Percentiles rank a stretch among this genome's conserved stretches.
Conservation (phyloP, 2,113 vertebrate genomes). For the Malurus alboscapulatus region DNA sequence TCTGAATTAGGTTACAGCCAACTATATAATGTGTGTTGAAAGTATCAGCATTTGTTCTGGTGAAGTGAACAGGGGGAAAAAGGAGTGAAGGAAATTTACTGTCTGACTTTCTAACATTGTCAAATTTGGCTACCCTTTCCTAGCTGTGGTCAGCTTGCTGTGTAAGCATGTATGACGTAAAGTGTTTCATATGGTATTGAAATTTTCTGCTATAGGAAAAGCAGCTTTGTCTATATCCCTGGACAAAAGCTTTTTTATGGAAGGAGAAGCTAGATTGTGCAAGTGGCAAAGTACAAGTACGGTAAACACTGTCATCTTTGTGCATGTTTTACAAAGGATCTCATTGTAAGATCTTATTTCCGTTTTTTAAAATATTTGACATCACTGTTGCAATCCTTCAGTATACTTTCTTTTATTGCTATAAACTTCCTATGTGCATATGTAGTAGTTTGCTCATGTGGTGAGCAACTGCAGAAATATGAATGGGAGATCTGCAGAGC, state of each 20-base stretch:
- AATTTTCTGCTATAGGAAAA: constrained; percentile 35
- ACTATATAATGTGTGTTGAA: neutral
- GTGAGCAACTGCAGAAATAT: neutral
- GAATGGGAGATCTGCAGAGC: neutral
- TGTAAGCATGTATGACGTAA: neutral
- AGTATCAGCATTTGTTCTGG: neutral
- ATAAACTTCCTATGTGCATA: neutral
- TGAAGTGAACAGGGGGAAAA: neutral
- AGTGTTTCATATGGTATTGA: constrained; percentile 10
- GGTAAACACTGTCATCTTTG: constrained; percentile 66
- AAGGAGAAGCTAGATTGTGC: constrained; percentile 43
- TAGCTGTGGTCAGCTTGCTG: neutral
- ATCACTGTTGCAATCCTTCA: neutral
- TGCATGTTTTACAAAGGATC: constrained; percentile 45
- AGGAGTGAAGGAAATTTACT: neutral
- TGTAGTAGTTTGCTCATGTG: neutral
- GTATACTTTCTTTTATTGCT: neutral
- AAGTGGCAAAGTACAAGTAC: neutral
- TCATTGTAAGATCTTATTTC: constrained; percentile 42
- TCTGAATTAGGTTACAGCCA: neutral
- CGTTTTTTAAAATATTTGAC: constrained; percentile 40
- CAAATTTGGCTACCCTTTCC: neutral
- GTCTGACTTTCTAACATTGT: neutral
- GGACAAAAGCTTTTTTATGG: constrained; percentile 57
- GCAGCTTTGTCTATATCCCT: neutral